Evolutionary conservation across 53 echinoderm and acorn worm species (phyloP), one percentile per base, ranked within the genome.

Genomic region (Arbacia lixula): DNA sequence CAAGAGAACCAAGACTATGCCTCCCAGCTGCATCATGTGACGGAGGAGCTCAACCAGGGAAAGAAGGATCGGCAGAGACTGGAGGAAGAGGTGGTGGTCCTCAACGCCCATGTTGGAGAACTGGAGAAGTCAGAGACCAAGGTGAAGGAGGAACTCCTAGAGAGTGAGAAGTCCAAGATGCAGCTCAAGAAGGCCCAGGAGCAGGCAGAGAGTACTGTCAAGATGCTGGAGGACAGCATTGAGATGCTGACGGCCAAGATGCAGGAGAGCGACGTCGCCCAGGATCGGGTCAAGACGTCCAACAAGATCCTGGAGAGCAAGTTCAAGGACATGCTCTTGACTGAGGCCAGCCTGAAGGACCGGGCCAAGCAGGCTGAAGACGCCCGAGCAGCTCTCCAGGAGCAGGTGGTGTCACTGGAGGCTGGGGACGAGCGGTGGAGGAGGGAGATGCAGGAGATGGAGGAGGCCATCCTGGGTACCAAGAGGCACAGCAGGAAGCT

Each of bases 41-140:
- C 27, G 38, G 86, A 86, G 6, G 42, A 82, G 42, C 62, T 90
- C 64, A 82, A 82, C 46, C 71, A 90, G 56, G 33, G 65, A 22
- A 82, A 86, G 36, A 72, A 51, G 61, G 21, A 60, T 51, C 42
- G 72, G 2, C 65, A 85, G 35, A 40, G 30, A 6, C 82, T 84
- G 30, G 52, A 76, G 51, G 85, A 84, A 37, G 86, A 86, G 24
- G 46, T 76, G 12, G 76, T 39, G 46, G 38, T 43, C 20, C 38
- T 74, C 3, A 62, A 75, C 38, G 43, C 42, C 32, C 74, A 75
- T 62, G 61, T 89, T 2, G 84, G 84, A 76, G 88, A 92, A 60
- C 88, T 88, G 26, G 92, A 85, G 42, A 86, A 82, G n/a, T 88
- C 92, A 5, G 92, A 95, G 53, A 74, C 74, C 35, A 68, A 88